Evolutionary conservation across 1,140 invertebrate species (phyloP).

Genomic region (Bombus cullumanus): DNA sequence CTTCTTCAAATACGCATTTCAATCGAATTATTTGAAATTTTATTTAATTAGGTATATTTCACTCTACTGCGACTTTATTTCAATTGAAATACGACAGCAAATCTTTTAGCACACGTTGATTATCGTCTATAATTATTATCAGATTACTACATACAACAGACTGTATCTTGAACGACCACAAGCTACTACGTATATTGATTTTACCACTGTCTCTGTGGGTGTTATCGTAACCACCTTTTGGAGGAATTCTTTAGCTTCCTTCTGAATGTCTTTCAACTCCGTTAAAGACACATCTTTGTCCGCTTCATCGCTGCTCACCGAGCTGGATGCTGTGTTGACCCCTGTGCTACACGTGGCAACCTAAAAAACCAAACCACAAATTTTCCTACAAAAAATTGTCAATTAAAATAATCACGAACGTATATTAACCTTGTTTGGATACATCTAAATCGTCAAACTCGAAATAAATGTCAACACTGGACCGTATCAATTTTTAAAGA

Average conservation of each 20-base stretch:
- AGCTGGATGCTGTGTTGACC: background rate
- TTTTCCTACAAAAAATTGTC: background rate
- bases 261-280: conserved; percentile 34
- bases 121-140: background rate
- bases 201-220: background rate
- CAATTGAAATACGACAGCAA: background rate
- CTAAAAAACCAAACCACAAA: conserved; percentile 13
- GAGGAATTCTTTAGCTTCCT: background rate
- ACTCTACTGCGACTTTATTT: background rate
- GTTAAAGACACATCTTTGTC: conserved; percentile 14
- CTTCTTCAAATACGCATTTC: no score
- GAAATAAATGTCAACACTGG: no score
- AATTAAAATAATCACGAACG: background rate
- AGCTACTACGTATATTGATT: background rate
- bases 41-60: background rate
- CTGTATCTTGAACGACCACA: background rate
- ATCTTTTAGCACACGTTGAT: background rate
- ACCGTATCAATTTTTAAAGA: no score
- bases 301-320: conserved; percentile 1
- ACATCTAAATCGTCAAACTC: no score
- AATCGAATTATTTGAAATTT: background rate
- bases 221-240: accelerated
- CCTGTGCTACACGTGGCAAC: background rate
- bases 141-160: background rate
- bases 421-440: background rate